A percentile compares a stretch with the other conserved stretches of the same genome.
Evolutionary conservation across 2,888 invertebrate species (phyloP).

Genomic region (Dynastes maya): DNA sequence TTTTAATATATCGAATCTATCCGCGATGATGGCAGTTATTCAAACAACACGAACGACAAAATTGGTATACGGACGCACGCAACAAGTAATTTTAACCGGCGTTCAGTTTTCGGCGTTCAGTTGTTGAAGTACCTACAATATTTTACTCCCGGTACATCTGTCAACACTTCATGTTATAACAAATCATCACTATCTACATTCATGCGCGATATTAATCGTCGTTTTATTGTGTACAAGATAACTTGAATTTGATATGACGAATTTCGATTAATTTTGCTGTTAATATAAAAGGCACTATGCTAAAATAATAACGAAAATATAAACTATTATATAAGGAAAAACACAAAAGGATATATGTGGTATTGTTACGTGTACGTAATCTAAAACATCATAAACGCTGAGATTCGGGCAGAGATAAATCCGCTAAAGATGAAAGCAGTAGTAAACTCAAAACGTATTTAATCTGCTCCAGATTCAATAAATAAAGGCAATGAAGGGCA

Average conservation of each 20-base stretch:
- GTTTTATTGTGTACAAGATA: conserved; percentile 8
- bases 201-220: not conserved
- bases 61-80: conserved; percentile 53
- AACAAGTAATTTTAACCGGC: conserved; percentile 59
- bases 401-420: too few species aligned
- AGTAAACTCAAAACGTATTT: too few species aligned
- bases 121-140: conserved; percentile 24
- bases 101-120: conserved; percentile 10
- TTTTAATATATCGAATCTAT: conserved; percentile 59
- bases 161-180: conserved; percentile 27
- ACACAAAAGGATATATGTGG: too few species aligned
- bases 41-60: conserved; percentile 45
- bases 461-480: too few species aligned
- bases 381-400: too few species aligned
- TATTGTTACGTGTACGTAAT: too few species aligned
- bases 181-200: conserved; percentile 15
- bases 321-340: too few species aligned
- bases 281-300: not conserved
- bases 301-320: not conserved
- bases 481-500: too few species aligned
- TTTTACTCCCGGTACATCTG: conserved; percentile 6
- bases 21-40: conserved; percentile 56
- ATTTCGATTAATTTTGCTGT: conserved; percentile 17
- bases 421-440: too few species aligned
- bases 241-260: not conserved